Conservation (phyloP, 2,113 vertebrate genomes). For the Gorsachius goisagi region DNA sequence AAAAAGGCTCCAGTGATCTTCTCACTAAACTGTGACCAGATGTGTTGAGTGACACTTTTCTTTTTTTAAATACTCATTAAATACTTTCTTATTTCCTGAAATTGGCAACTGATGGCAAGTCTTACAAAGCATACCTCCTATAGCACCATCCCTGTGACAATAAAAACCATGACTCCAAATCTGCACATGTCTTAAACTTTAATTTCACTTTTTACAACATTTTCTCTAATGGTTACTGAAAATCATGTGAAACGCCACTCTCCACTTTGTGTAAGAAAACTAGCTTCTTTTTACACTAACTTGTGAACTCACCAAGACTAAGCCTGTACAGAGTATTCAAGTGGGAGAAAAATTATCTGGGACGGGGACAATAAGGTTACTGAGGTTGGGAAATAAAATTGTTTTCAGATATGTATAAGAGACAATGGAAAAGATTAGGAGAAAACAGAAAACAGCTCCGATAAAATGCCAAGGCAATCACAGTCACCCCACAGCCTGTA, state of each 20-base stretch:
- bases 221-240: not conserved
- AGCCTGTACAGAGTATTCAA: not conserved
- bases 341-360: not conserved
- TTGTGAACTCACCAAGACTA: not conserved
- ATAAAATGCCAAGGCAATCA: constrained; percentile 43
- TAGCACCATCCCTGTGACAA: not conserved
- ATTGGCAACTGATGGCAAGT: not conserved
- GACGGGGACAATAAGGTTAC: not conserved
- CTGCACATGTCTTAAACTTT: not conserved
- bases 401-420: not conserved
- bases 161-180: not conserved
- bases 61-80: not conserved
- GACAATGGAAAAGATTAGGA: not conserved
- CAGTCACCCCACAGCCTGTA: not conserved
- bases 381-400: not conserved
- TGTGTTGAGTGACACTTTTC: not conserved
- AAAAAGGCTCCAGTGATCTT: not conserved
- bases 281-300: not conserved
- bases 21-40: not conserved
- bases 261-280: not conserved
- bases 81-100: not conserved
- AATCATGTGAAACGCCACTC: not conserved
- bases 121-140: not conserved
- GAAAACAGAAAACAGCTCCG: constrained; percentile 5
- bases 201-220: not conserved